Percentiles rank a stretch among this genome's conserved stretches.
Evolutionary conservation across 2,113 vertebrate species (phyloP).

Genomic region (Ceyx cyanopectus): DNA sequence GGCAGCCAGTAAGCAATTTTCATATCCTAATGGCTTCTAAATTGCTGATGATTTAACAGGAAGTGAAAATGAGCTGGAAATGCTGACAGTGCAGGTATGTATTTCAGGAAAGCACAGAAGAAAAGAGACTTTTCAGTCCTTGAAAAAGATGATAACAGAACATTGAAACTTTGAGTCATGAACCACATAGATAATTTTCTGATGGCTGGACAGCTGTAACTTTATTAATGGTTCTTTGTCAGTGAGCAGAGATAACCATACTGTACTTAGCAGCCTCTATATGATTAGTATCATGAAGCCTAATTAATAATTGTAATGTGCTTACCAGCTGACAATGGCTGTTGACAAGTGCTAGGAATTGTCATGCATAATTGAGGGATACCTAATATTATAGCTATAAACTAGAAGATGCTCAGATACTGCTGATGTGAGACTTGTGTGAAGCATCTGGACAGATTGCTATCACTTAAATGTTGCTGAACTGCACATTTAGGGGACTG

Average conservation of each 20-base stretch:
- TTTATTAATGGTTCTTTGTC: neutral
- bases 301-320: neutral
- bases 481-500: neutral
- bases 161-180: neutral
- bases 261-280: neutral
- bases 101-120: neutral
- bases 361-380: neutral
- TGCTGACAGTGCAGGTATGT: neutral
- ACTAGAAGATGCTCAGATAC: neutral
- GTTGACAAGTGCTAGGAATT: neutral
- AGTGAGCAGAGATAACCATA: neutral
- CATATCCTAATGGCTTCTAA: slow-evolving; percentile 6
- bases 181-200: neutral
- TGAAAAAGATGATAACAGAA: neutral
- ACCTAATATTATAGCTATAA: neutral
- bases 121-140: neutral
- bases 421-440: neutral
- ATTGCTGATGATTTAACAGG: neutral
- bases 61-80: slow-evolving; percentile 15
- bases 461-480: neutral
- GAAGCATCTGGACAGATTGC: neutral
- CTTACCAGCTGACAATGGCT: neutral
- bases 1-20: neutral
- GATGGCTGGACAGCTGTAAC: neutral
- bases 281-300: neutral